Base-by-base conservation (phyloP, 2,113 vertebrate species). In the Fulica atra region DNA sequence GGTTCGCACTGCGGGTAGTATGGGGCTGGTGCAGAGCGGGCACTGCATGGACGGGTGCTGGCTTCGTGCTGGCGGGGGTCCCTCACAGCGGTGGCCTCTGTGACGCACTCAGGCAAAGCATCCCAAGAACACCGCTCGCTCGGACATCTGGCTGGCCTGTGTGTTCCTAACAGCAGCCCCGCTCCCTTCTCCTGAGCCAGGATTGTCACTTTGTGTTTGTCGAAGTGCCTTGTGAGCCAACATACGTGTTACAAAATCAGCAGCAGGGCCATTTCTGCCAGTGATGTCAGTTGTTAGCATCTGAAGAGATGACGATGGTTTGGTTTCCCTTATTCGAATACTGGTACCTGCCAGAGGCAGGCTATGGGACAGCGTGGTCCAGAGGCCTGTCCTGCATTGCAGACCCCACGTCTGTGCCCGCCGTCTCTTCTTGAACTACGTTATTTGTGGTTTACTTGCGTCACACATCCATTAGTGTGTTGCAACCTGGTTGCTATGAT, bases 41-140 rank as follows among this genome's bases (percentile, higher is more conserved):
- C 2, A 3, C 40, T 4, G 2, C 18, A 12, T 0, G 1, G 23
- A 33, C 46, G 11, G 0, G 0, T 44, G 46, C 8, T 63, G 72
- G 42, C 51, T 89, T 91, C 24, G 1, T 7, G 25, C 9, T 56
- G 65, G 13, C 0, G 2, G 11, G 33, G 6, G 1, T 70, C 76
- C 83, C 23, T 66, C 35, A 65, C 42, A 63, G 36, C 0, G 0
- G 31, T 28, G 29, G n/a, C 14, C 29, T 84, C 36, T 38, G 29
- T 53, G 46, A 19, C 2, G 1, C 0, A 0, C 13, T 73, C 13
- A 50, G 38, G 38, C 25, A 56, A 14, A 71, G 29, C 24, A 53
- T 63, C 38, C 48, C 9, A 1, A 36, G 66, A 78, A 77, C 57
- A n/a, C 46, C 2, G 1, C 59, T 81, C 1, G 4, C 59, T 81